Evolutionary conservation across 2,888 invertebrate species (phyloP).

Genomic region (Azorinus chamasolen): DNA sequence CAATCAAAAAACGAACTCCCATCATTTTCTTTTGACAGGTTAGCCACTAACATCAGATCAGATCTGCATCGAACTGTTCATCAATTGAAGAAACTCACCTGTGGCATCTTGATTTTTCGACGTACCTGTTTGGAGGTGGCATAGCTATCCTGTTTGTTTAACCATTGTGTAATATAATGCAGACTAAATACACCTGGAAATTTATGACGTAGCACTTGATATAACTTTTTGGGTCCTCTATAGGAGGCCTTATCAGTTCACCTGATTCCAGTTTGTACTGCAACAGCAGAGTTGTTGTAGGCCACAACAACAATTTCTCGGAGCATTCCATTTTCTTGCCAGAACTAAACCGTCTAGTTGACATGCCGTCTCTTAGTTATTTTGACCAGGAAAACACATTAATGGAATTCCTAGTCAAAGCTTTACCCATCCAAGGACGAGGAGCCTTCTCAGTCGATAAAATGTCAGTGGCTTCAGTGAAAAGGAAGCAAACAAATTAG

Average conservation of each 20-base stretch:
- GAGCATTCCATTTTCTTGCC: too few species aligned
- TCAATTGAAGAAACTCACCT: slow-evolving; percentile 30
- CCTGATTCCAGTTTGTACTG: too few species aligned
- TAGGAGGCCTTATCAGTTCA: slow-evolving; percentile 25
- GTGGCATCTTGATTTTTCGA: slow-evolving; percentile 28
- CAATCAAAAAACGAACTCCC: slow-evolving; percentile 34
- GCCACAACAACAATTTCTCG: too few species aligned
- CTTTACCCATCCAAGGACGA: too few species aligned
- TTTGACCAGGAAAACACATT: too few species aligned
- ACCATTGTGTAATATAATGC: slow-evolving; percentile 32
- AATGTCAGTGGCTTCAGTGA: too few species aligned
- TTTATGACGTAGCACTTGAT: slow-evolving; percentile 30
- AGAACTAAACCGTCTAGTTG: too few species aligned
- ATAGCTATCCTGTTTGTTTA: slow-evolving; percentile 40
- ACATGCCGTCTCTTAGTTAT: too few species aligned
- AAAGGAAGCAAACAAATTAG: too few species aligned
- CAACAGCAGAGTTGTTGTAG: too few species aligned
- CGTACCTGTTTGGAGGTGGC: slow-evolving; percentile 28
- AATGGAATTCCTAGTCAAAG: too few species aligned
- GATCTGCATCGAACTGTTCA: slow-evolving; percentile 42
- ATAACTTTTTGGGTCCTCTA: slow-evolving; percentile 29
- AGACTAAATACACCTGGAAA: slow-evolving; percentile 26
- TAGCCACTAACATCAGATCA: slow-evolving; percentile 37
- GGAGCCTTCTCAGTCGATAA: too few species aligned
- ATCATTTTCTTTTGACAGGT: slow-evolving; percentile 48